Percentiles rank a stretch among this genome's conserved stretches.
phyloP scores from a whole-genome alignment of 2,113 vertebrate genomes.

The Pelobates fuscus region DNA sequence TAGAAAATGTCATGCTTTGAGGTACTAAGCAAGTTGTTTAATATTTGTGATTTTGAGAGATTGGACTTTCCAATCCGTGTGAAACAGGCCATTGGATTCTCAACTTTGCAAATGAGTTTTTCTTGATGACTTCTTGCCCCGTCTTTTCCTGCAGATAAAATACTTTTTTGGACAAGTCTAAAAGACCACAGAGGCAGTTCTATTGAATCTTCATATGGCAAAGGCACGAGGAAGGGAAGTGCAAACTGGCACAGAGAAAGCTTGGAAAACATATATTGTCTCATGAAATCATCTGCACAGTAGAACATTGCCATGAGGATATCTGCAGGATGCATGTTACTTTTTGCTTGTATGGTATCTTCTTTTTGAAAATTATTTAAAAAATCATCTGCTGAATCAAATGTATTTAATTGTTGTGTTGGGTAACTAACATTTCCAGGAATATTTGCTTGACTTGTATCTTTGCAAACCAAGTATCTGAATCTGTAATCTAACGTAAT shows the following conservation, averaged over 20 bases:
- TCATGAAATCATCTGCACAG: constrained; percentile 69
- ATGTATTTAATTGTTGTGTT: rapidly evolving
- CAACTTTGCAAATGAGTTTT: constrained; percentile 60
- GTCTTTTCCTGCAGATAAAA: constrained; percentile 52
- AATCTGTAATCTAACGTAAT: constrained; percentile 60
- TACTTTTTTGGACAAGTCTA: constrained; percentile 68
- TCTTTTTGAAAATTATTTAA: neutral
- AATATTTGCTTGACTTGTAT: neutral
- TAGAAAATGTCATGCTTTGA: constrained; percentile 66
- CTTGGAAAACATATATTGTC: constrained; percentile 67
- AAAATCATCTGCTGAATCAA: constrained; percentile 51
- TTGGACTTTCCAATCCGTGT: constrained; percentile 67
- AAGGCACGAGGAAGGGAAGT: constrained; percentile 69
- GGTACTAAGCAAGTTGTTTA: constrained; percentile 68
- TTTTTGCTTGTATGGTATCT: neutral
- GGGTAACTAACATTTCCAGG: neutral
- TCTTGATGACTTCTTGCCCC: constrained; percentile 36
- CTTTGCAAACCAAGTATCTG: constrained; percentile 57
- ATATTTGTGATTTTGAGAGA: constrained; percentile 73
- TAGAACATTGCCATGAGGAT: constrained; percentile 74
- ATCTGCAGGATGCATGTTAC: constrained; percentile 68
- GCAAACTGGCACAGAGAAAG: constrained; percentile 74
- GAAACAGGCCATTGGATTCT: constrained; percentile 67
- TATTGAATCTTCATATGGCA: constrained; percentile 54
- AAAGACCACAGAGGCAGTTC: constrained; percentile 71